Evolutionary conservation across 2,797 vertebrate genomes (phyloP).

Genomic region (Amphiprion clarkii): DNA sequence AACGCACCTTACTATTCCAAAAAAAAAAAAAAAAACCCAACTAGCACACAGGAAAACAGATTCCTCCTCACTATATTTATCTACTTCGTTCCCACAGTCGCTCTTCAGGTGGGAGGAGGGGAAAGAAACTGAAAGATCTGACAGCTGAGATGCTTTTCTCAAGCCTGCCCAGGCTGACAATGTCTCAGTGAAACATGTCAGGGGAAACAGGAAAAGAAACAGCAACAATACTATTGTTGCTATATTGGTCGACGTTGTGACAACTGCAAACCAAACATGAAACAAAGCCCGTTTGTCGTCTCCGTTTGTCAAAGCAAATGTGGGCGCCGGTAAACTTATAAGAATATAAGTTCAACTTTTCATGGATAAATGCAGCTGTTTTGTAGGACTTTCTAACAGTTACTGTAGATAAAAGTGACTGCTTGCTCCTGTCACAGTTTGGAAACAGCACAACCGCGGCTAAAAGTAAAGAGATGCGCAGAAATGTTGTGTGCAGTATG

Average conservation of each 20-base stretch:
- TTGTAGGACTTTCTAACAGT: not conserved
- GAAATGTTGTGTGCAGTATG: no score
- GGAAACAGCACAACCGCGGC: no score
- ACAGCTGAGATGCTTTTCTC: slow-evolving; percentile 48
- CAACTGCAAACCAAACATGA: slow-evolving; percentile 33
- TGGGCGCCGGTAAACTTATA: not conserved
- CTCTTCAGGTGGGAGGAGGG: slow-evolving; percentile 17
- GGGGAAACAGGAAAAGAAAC: slow-evolving; percentile 75
- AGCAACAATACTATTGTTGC: slow-evolving; percentile 65
- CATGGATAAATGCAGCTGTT: not conserved
- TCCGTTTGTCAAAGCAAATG: slow-evolving; percentile 6
- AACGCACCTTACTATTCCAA: slow-evolving; percentile 2
- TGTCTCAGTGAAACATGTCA: slow-evolving; percentile 53
- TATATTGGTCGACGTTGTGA: slow-evolving; percentile 57
- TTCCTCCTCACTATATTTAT: slow-evolving; percentile 38
- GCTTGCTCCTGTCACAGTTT: not conserved
- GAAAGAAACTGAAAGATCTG: slow-evolving; percentile 10
- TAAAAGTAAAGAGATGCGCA: no score
- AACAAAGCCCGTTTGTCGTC: slow-evolving; percentile 3
- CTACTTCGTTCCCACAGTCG: slow-evolving; percentile 64
- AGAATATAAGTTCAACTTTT: not conserved
- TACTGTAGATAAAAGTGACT: not conserved
- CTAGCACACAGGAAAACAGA: slow-evolving; percentile 31
- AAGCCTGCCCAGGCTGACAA: slow-evolving; percentile 64
- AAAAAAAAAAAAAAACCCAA: not conserved